phyloP scores from a whole-genome alignment of 2,797 vertebrate genomes.

The Phalloptychus januarius region DNA sequence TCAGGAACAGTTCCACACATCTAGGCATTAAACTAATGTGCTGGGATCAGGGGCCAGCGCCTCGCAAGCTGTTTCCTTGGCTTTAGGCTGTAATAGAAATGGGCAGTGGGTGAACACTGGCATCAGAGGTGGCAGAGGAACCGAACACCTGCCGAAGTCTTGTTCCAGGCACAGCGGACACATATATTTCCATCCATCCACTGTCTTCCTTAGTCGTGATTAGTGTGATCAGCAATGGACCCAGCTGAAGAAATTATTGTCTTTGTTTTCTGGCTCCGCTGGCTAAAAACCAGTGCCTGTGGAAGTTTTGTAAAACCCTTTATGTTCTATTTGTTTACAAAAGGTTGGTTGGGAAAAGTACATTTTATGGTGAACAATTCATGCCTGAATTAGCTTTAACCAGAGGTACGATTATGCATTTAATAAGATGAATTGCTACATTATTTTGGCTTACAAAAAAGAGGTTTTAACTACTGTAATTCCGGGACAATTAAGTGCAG shows the following conservation, averaged over 20 bases:
- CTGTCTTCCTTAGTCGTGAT: slow-evolving; percentile 67
- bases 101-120: slow-evolving; percentile 65
- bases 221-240: slow-evolving; percentile 67
- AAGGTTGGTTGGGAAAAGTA: not conserved
- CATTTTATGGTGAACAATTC: not conserved
- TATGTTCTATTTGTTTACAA: not conserved
- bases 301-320: slow-evolving; percentile 16
- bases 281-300: slow-evolving; percentile 30
- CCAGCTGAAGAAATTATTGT: slow-evolving; percentile 61
- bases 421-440: not conserved
- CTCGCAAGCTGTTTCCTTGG: slow-evolving; percentile 80
- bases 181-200: slow-evolving; percentile 63
- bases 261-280: slow-evolving; percentile 4
- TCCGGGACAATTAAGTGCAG: not conserved
- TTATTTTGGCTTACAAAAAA: not conserved
- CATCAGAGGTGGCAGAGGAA: slow-evolving; percentile 67
- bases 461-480: not conserved
- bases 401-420: not conserved
- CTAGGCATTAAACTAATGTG: slow-evolving; percentile 81
- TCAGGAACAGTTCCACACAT: slow-evolving; percentile 71
- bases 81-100: slow-evolving; percentile 63
- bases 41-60: slow-evolving; percentile 76
- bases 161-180: slow-evolving; percentile 73
- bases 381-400: not conserved
- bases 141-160: slow-evolving; percentile 77